Base-by-base conservation (phyloP, 2,888 invertebrate species). In the Nomada fabriciana region DNA sequence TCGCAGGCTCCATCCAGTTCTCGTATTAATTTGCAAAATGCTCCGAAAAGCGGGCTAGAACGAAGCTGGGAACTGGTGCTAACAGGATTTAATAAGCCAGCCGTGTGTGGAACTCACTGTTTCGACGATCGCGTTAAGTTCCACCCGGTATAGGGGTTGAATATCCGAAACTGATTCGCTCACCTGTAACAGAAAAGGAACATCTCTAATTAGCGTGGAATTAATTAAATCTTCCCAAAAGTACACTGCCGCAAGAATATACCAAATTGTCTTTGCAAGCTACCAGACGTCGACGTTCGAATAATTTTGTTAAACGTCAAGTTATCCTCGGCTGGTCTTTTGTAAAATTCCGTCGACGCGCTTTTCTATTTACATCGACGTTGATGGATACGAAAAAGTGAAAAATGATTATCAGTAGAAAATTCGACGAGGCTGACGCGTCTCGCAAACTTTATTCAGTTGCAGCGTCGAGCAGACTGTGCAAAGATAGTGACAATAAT, bases 151-250 rank as follows among this genome's bases (percentile, higher is more conserved):
- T 25, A 7, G 29, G 47, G 36, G 18, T 15, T 59, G 50, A 50
- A 67, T 29, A 0, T 20, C 5, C n/a, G 63, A 75, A 52, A 68
- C 53, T 63, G 63, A 3, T 52, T 50, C 11, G 53, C 86, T 87
- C 65, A 87, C 86, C 86, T 88, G 86, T 55, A 85, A 86, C 85
- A 67, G 29, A 72, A 74, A 64, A 70, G 43, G 25, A 18, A 80
- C 65, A 64, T 52, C 52, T 36, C 29, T 55, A 20, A 55, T 76
- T 67, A 76, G 53, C 20, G 25, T 47, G 9, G 18, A 63, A 59
- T 25, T 68, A 11, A 15, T 64, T 43, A 42, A 25, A 36, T 7
- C 7, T 7, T 36, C 36, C 5, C 36, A 1, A 7, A 36, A 1
- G 36, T 36, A 36, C 29, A 29, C 36, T 7, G 47, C 47, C 4